Conservation (phyloP, 2,797 vertebrate genomes). For the Manis javanica region DNA sequence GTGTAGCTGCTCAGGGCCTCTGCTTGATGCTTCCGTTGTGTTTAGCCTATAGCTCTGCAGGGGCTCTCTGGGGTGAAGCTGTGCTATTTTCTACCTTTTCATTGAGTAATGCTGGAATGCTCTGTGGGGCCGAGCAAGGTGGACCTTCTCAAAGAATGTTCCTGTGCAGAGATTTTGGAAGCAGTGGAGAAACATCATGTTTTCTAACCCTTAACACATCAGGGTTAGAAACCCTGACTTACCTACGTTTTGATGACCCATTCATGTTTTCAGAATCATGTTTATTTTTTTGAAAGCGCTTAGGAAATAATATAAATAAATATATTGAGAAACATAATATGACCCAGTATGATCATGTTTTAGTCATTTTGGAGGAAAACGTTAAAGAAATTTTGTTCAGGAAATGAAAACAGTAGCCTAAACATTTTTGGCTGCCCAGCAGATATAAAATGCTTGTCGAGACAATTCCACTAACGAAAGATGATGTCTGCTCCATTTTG, state of each 20-base stretch:
- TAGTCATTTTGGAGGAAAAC: neutral
- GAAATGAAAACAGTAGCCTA: neutral
- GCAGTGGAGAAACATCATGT: neutral
- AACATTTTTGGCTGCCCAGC: neutral
- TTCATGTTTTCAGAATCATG: neutral
- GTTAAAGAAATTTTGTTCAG: neutral
- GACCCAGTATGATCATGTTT: neutral
- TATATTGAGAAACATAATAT: conserved; percentile 25
- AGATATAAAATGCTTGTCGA: no score
- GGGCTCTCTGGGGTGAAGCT: neutral
- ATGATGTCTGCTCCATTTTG: neutral
- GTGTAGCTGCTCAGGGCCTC: neutral
- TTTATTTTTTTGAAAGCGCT: neutral
- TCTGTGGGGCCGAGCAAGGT: neutral
- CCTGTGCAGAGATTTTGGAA: neutral
- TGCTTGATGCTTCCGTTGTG: no score
- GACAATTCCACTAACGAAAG: neutral
- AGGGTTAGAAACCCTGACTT: neutral
- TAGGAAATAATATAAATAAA: neutral
- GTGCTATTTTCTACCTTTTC: neutral
- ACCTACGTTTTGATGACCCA: neutral
- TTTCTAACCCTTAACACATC: neutral
- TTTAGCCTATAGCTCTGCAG: neutral
- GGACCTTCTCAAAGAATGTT: neutral
- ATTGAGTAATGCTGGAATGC: neutral